Conservation (phyloP, 2,888 invertebrate species). For the Deilephila elpenor region DNA sequence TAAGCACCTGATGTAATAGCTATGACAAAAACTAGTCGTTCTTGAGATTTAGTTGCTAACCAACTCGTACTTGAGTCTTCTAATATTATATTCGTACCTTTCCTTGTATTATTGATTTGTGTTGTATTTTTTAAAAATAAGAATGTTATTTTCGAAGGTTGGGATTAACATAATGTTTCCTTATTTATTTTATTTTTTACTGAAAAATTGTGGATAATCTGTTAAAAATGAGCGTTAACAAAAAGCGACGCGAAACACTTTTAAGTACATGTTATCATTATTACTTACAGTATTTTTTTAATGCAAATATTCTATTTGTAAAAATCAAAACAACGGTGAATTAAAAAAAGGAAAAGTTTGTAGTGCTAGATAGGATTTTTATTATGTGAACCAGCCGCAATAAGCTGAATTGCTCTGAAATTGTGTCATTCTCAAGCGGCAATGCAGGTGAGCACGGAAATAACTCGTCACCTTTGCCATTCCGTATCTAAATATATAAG, state of each 20-base stretch:
- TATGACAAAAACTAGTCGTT: conserved; percentile 69
- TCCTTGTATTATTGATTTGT: not conserved
- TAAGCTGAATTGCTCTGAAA: not conserved
- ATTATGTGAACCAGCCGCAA: not conserved
- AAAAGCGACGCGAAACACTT: too few relatives aligned
- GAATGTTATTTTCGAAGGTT: not conserved
- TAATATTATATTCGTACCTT: conserved; percentile 27
- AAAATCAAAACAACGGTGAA: too few relatives aligned
- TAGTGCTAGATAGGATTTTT: too few relatives aligned
- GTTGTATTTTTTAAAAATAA: not conserved
- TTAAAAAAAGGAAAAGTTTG: too few relatives aligned
- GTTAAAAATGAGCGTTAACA: too few relatives aligned
- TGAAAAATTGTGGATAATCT: too few relatives aligned
- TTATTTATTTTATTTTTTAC: too few relatives aligned
- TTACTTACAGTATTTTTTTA: too few relatives aligned
- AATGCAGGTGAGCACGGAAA: conserved; percentile 1
- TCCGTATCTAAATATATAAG: not conserved
- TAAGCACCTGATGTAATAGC: conserved; percentile 60
- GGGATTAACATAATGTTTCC: too few relatives aligned
- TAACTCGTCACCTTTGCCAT: conserved; percentile 19
- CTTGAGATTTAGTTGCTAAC: conserved; percentile 63
- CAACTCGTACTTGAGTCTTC: conserved; percentile 36
- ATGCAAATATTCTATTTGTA: too few relatives aligned
- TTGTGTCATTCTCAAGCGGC: not conserved
- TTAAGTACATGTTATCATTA: too few relatives aligned